Percentiles rank a stretch among this genome's conserved stretches.
Evolutionary conservation across 1,140 invertebrate genomes (phyloP).

Genomic region (Wasmannia auropunctata): DNA sequence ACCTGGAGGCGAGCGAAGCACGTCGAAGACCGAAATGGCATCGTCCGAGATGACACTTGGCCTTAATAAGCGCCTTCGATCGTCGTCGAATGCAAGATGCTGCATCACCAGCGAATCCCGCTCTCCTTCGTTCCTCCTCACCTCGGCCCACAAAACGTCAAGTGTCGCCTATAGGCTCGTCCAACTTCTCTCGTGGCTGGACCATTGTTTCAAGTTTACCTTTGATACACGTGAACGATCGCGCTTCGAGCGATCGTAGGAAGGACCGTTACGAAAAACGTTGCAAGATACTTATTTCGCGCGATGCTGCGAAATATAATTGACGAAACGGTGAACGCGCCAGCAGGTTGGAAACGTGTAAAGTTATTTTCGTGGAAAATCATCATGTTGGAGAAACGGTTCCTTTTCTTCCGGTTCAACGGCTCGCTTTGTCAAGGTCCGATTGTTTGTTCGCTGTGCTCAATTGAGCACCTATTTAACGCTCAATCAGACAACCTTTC

Average conservation of each 20-base stretch:
- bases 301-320: conserved; percentile 6
- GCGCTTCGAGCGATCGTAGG: neutral
- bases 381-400: conserved; percentile 9
- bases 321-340: neutral
- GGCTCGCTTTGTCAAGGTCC: conserved; percentile 47
- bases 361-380: conserved; percentile 42
- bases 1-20: neutral
- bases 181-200: neutral
- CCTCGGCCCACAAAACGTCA: neutral
- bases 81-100: conserved; percentile 65
- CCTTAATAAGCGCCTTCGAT: conserved; percentile 82
- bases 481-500: conserved; percentile 57
- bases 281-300: neutral
- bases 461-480: conserved; percentile 61
- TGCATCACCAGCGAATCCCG: conserved; percentile 24
- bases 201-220: conserved; percentile 31
- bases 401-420: conserved; percentile 27
- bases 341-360: neutral
- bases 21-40: conserved; percentile 50
- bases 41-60: conserved; percentile 76
- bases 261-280: neutral
- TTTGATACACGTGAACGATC: neutral
- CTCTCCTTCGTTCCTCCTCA: neutral
- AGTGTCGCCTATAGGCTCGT: conserved; percentile 2
- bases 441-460: conserved; percentile 39